Evolutionary conservation across 2,888 invertebrate species (phyloP).

Genomic region (Cataglyphis altisquamis): DNA sequence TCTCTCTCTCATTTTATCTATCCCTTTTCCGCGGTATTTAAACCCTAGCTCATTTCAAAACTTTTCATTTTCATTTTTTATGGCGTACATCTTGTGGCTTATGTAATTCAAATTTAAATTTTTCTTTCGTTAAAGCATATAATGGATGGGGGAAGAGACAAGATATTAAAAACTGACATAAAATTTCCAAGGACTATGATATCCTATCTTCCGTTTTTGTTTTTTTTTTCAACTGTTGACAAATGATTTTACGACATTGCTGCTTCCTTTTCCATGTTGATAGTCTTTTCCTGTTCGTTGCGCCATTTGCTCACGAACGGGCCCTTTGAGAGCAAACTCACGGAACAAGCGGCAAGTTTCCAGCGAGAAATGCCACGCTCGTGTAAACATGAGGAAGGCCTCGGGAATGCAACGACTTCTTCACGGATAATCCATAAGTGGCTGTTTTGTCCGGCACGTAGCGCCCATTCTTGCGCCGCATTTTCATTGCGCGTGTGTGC

Average conservation of each 20-base stretch:
- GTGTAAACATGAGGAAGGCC: slow-evolving; percentile 74
- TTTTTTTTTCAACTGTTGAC: slow-evolving; percentile 59
- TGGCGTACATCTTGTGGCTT: not conserved
- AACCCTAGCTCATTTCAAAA: not conserved
- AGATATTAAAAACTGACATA: not conserved
- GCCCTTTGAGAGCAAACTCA: slow-evolving; percentile 54
- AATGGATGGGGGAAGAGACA: no score
- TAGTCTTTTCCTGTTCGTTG: slow-evolving; percentile 59
- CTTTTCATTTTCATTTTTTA: not conserved
- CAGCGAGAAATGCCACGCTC: slow-evolving; percentile 74
- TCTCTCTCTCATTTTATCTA: slow-evolving; percentile 51
- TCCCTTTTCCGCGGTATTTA: slow-evolving; percentile 45
- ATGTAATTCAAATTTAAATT: not conserved
- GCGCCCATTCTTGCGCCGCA: slow-evolving; percentile 48
- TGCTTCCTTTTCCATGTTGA: slow-evolving; percentile 39
- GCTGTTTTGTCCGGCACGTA: slow-evolving; percentile 60
- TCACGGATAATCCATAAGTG: slow-evolving; percentile 74
- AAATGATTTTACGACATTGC: slow-evolving; percentile 64
- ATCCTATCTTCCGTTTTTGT: not conserved
- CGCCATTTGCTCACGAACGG: slow-evolving; percentile 46
- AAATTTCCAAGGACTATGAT: not conserved
- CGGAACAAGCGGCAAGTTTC: slow-evolving; percentile 69
- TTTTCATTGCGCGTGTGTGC: slow-evolving; percentile 37
- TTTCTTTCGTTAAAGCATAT: not conserved
- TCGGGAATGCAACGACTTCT: slow-evolving; percentile 68